Evolutionary conservation across 2,113 vertebrate genomes (phyloP).

Genomic region (Semicossyphus pulcher): DNA sequence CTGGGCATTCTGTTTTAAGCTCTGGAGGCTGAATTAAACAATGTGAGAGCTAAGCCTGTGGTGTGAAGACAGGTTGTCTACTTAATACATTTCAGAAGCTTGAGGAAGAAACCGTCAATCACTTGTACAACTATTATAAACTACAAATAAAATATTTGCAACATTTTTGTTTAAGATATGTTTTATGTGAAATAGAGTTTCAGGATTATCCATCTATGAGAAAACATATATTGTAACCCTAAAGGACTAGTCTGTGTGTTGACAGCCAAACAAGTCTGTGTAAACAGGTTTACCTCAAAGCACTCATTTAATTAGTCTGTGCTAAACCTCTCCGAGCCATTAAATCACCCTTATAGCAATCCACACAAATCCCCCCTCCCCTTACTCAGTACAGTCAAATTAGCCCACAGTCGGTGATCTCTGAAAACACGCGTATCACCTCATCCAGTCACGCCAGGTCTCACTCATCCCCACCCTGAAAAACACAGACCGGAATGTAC

Average conservation of each 20-base stretch:
- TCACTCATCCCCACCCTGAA: background rate
- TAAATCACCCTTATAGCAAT: conserved; percentile 66
- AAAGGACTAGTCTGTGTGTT: background rate
- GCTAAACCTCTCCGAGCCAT: conserved; percentile 75
- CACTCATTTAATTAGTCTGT: conserved; percentile 74
- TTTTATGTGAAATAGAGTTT: background rate
- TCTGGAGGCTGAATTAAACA: conserved; percentile 12
- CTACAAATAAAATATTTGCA: too few species aligned
- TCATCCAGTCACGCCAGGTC: conserved; percentile 10
- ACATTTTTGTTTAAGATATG: too few species aligned
- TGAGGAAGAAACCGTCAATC: too few species aligned
- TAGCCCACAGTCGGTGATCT: conserved; percentile 59
- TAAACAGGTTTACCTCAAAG: conserved; percentile 47
- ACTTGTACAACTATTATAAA: background rate
- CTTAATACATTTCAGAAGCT: too few species aligned
- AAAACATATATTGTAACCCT: background rate
- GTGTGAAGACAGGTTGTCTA: background rate
- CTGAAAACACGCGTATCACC: conserved; percentile 31
- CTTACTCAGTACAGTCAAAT: conserved; percentile 21
- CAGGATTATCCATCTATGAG: background rate
- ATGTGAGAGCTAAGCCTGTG: conserved; percentile 24
- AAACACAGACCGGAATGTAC: conserved; percentile 8
- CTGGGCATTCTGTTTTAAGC: conserved; percentile 36
- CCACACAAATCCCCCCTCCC: conserved; percentile 67
- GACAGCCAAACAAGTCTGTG: conserved; percentile 10